A percentile compares a stretch with the other conserved stretches of the same genome.
These are phyloP conservation scores for Peromyscus eremicus DNA, from an alignment of 2,797 vertebrate genomes.

Conservation along the genomic window DNA sequence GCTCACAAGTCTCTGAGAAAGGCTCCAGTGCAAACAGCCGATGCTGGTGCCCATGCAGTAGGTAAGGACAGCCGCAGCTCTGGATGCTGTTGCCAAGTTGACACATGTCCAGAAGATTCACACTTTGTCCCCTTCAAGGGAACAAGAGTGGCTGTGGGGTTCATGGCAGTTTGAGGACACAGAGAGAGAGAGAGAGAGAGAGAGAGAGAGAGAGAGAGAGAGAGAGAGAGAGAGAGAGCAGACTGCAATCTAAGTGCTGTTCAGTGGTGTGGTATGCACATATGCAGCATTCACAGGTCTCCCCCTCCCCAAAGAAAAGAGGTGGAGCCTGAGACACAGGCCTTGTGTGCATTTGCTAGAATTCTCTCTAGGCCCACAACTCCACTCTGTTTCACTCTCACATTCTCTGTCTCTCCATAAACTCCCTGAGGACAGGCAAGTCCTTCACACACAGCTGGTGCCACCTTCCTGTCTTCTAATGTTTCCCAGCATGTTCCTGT, in stretches of 20 bases:
- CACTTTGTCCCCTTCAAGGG: background rate
- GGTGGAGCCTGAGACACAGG: background rate
- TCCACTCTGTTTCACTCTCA: background rate
- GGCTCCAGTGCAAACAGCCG: background rate
- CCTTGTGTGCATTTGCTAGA: slow-evolving; percentile 74
- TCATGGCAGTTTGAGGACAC: too few species aligned
- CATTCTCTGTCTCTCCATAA: too few species aligned
- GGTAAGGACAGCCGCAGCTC: background rate
- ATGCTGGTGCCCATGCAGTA: background rate
- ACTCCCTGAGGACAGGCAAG: background rate
- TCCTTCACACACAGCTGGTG: background rate
- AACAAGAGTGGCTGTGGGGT: background rate
- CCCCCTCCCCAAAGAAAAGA: background rate
- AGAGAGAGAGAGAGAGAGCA: accelerated
- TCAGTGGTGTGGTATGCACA: accelerated
- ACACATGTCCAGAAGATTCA: background rate
- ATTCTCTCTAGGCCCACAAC: background rate
- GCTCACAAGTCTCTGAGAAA: background rate
- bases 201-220: too few species aligned
- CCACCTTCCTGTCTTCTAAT: background rate
- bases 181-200: accelerated
- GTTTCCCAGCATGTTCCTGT: background rate
- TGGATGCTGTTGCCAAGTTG: background rate
- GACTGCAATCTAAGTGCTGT: background rate
- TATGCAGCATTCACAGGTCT: background rate